Evolutionary conservation across 1,140 invertebrate species (phyloP), one percentile per base, ranked within the genome.

Genomic region (Dreissena rostriformis): DNA sequence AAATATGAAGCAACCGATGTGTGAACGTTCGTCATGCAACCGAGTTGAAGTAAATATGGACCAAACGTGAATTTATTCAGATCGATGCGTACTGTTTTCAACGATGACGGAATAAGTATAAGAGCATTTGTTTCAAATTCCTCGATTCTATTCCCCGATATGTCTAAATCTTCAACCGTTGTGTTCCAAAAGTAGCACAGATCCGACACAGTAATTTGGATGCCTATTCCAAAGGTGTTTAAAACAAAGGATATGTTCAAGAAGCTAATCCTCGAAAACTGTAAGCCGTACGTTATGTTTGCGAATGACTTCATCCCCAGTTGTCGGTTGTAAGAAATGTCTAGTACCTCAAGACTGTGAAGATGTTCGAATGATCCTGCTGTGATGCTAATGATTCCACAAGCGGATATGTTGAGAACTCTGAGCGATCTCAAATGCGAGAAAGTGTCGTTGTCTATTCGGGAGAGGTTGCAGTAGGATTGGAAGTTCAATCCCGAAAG

Each of bases 151-250:
- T 39, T 39, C 8, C 39, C 39, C 39, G 39, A 39, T 39, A 39
- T 39, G 39, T 39, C 39, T 39, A 39, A 39, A 39, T 39, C 39
- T 39, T 39, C 39, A 39, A 39, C 39, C 8, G 53, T 72, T 26
- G 85, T 86, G 55, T 86, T 78, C 74, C 74, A 77, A 8, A 86
- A 67, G 75, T 78, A 83, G n/a, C 70, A 72, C 5, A 78, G 22
- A 52, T 82, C 55, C 24, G 22, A 4, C 24, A 24, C 10, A 1
- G 39, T 53, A 26, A 86, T 19, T 22, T 15, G 11, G 7, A 61
- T 76, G 14, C 80, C 73, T 22, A 78, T 7, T 2, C 72, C 73
- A n/a, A 77, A 79, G 2, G 74, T 39, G 22, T 12, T 39, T 28
- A 53, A 57, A 0, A 86, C 55, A 49, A 53, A 67, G 24, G 76